Conservation (phyloP, 1,140 invertebrate species). For the Drosophila repleta region DNA sequence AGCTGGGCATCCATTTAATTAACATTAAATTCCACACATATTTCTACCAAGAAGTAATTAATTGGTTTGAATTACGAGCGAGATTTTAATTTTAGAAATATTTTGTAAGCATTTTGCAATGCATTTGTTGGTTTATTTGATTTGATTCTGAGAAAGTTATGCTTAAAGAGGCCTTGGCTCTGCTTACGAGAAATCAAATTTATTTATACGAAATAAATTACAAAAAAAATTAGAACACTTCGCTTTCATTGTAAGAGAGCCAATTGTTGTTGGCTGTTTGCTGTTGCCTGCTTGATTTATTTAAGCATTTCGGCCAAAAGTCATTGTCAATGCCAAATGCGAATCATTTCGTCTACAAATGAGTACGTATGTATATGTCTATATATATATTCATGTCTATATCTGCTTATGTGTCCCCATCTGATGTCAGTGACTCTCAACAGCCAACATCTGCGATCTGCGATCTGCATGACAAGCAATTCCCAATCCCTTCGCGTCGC, state of each 20-base stretch:
- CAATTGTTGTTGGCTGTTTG: slow-evolving; percentile 17
- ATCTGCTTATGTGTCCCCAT: slow-evolving; percentile 53
- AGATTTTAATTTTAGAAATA: slow-evolving; percentile 15
- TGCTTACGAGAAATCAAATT: slow-evolving; percentile 30
- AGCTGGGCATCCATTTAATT: slow-evolving; percentile 21
- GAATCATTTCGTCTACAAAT: slow-evolving; percentile 67
- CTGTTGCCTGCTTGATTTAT: slow-evolving; percentile 15
- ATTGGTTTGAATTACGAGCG: slow-evolving; percentile 19
- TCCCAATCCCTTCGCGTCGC: slow-evolving; percentile 27
- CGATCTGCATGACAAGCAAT: slow-evolving; percentile 54
- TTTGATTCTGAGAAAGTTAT: slow-evolving; percentile 32
- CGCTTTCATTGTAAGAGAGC: slow-evolving; percentile 35
- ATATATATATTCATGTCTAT: slow-evolving; percentile 37
- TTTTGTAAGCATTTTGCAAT: slow-evolving; percentile 32
- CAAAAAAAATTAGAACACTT: slow-evolving; percentile 51
- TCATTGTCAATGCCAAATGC: slow-evolving; percentile 80
- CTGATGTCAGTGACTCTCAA: slow-evolving; percentile 72
- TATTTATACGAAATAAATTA: slow-evolving; percentile 32
- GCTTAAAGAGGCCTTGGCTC: slow-evolving; percentile 23
- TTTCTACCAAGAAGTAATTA: slow-evolving; percentile 34
- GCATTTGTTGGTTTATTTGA: slow-evolving; percentile 24
- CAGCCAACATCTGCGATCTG: slow-evolving; percentile 60
- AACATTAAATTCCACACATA: slow-evolving; percentile 30
- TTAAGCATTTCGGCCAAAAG: slow-evolving; percentile 58
- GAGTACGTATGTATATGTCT: slow-evolving; percentile 19